Percentiles rank a stretch among this genome's conserved stretches.
These are phyloP conservation scores for Coluber constrictor DNA, from an alignment of 2,797 vertebrate species.

Conservation along the genomic window DNA sequence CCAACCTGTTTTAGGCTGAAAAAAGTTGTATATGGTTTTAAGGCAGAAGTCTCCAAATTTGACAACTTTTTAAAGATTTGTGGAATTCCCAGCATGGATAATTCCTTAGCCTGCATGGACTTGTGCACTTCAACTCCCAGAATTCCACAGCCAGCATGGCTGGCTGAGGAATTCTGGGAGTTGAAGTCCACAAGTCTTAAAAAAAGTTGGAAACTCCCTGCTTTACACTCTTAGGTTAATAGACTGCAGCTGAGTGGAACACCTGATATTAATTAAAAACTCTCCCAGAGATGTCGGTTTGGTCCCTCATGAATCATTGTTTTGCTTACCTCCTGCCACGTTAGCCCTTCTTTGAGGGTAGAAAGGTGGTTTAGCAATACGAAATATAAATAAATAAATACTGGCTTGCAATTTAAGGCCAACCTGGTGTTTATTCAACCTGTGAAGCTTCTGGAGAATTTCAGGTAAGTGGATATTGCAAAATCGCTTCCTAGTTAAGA, in stretches of 20 bases:
- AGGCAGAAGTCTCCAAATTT: too few species aligned
- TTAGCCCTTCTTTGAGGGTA: background rate
- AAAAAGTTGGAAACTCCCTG: background rate
- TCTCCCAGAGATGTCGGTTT: background rate
- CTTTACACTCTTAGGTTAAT: background rate
- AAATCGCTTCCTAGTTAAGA: background rate
- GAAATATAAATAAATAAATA: background rate
- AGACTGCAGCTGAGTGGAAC: background rate
- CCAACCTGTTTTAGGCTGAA: too few species aligned
- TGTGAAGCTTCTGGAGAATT: slow-evolving; percentile 29
- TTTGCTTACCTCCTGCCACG: background rate
- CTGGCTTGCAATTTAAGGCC: slow-evolving; percentile 34
- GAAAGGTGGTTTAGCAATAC: background rate
- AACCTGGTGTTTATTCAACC: background rate
- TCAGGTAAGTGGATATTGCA: slow-evolving; percentile 35
- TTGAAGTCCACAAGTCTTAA: background rate
- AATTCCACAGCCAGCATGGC: background rate
- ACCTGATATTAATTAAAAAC: background rate
- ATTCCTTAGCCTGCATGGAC: too few species aligned
- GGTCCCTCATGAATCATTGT: background rate
- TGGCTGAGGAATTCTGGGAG: background rate
- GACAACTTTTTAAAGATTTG: too few species aligned
- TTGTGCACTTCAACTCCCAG: too few species aligned
- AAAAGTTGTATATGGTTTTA: too few species aligned
- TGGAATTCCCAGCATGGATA: too few species aligned